phyloP scores from a whole-genome alignment of 2,797 vertebrate genomes.

The Odontamblyopus lacepedii region DNA sequence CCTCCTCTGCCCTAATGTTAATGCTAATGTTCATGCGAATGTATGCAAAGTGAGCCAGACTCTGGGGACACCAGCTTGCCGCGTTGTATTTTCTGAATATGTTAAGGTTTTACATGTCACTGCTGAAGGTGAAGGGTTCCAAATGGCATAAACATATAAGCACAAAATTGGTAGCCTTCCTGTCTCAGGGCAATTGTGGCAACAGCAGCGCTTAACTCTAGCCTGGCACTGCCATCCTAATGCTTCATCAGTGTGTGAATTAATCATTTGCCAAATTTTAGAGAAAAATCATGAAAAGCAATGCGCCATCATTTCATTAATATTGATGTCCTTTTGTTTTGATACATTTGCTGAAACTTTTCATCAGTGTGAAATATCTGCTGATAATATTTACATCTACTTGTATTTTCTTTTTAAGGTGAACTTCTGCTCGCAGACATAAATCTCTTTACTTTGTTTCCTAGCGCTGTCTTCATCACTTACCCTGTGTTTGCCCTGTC shows the following conservation, averaged over 20 bases:
- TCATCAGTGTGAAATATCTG: background rate
- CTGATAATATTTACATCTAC: background rate
- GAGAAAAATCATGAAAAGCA: background rate
- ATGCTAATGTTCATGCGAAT: conserved; percentile 40
- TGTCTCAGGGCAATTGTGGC: background rate
- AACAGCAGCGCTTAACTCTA: background rate
- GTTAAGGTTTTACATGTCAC: background rate
- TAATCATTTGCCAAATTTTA: background rate
- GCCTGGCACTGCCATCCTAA: background rate
- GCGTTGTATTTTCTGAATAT: background rate
- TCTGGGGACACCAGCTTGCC: conserved; percentile 38
- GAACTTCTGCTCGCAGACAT: conserved; percentile 6
- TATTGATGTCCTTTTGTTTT: background rate
- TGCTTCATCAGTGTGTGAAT: background rate
- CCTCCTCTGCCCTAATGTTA: conserved; percentile 38
- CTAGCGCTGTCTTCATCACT: conserved; percentile 17
- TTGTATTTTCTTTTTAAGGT: background rate
- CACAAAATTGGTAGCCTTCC: background rate
- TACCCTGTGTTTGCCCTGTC: conserved; percentile 29
- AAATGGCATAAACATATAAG: background rate
- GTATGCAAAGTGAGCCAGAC: conserved; percentile 27
- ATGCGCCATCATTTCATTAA: background rate
- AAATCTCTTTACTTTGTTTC: conserved; percentile 8
- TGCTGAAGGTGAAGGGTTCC: background rate
- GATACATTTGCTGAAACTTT: background rate